phyloP scores from a whole-genome alignment of 2,113 vertebrate species.

The Carlito syrichta region DNA sequence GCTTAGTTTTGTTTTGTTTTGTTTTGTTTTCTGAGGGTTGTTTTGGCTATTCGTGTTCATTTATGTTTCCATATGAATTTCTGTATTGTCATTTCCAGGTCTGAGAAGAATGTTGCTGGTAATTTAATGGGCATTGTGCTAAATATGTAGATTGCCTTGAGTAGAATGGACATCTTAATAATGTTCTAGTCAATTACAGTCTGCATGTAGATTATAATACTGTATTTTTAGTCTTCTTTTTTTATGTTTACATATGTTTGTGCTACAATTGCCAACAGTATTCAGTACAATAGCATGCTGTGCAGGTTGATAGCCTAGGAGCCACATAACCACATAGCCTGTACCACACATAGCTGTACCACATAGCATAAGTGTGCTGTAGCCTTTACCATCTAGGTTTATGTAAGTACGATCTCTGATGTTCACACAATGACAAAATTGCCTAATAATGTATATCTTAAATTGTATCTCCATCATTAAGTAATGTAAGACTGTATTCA shows the following conservation, averaged over 20 bases:
- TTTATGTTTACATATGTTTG: neutral
- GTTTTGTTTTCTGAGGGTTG: too few relatives aligned
- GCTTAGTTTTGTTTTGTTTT: too few relatives aligned
- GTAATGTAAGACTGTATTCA: neutral
- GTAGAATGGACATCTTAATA: too few relatives aligned
- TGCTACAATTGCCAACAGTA: neutral
- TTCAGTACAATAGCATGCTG: neutral
- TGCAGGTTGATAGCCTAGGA: neutral
- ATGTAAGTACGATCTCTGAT: neutral
- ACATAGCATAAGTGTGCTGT: neutral
- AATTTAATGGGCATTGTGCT: too few relatives aligned
- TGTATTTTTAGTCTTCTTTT: neutral
- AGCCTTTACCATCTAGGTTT: neutral
- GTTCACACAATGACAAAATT: neutral
- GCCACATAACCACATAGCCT: too few relatives aligned
- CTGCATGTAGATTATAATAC: neutral
- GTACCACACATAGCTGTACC: too few relatives aligned
- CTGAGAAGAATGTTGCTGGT: too few relatives aligned
- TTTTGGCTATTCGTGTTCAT: too few relatives aligned
- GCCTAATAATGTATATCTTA: neutral
- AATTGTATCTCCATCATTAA: neutral
- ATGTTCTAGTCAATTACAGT: neutral
- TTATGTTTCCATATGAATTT: too few relatives aligned
- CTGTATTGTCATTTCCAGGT: too few relatives aligned
- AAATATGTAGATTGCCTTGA: too few relatives aligned